phyloP scores from a whole-genome alignment of 1,140 invertebrate genomes.

The Brachionus rotundiformis region DNA sequence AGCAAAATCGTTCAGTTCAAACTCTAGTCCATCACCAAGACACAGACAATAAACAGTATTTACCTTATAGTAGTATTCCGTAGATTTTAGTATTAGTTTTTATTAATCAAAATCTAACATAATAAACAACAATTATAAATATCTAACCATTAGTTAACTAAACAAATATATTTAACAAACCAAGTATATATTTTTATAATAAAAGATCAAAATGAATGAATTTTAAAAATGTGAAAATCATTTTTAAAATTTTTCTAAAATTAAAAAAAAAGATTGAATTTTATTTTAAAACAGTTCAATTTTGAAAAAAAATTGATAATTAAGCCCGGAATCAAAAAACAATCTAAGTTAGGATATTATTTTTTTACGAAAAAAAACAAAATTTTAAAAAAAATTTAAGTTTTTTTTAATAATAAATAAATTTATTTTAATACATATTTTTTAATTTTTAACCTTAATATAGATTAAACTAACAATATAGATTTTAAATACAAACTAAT shows the following conservation, averaged over 20 bases:
- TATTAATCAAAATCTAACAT: conserved; percentile 17
- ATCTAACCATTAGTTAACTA: not conserved
- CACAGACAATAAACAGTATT: conserved; percentile 47
- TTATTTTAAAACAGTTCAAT: not conserved
- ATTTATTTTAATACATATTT: conserved; percentile 25
- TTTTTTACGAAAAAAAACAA: not conserved
- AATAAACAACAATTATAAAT: not conserved
- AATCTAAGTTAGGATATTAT: not conserved
- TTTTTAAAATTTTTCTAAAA: conserved; percentile 5
- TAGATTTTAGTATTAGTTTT: conserved; percentile 44
- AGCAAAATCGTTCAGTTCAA: conserved; percentile 40
- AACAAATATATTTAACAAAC: conserved; percentile 1
- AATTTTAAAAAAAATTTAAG: not conserved
- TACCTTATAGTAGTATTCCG: not conserved
- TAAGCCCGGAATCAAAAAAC: not conserved
- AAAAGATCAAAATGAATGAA: conserved; percentile 9
- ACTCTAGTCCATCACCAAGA: conserved; percentile 50
- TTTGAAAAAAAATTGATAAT: not conserved
- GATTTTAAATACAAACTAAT: not conserved
- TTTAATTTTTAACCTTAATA: not conserved
- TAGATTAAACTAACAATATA: not conserved
- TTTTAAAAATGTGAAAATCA: conserved; percentile 26
- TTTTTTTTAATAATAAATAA: conserved; percentile 21
- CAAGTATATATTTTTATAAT: conserved; percentile 19
- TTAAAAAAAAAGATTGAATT: conserved; percentile 31